Base-by-base conservation (phyloP, 2,888 invertebrate species). In the Panzeria rudis region DNA sequence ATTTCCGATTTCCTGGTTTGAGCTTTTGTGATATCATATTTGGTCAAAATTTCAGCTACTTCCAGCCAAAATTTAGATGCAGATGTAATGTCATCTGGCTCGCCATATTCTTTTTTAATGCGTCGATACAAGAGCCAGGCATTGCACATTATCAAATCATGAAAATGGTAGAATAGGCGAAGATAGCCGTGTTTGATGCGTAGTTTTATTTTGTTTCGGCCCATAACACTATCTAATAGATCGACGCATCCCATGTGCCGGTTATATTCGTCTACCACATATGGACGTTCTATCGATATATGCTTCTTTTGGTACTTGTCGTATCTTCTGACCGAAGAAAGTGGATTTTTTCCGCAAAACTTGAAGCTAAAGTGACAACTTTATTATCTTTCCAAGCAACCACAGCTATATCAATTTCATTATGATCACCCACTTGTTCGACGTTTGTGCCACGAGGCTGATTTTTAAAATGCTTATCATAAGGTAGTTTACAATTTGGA, bases 391-490 rank as follows among this genome's bases (percentile, higher is more conserved):
- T 73, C 61, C 61, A 73, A 61, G 73, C 59, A 62, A 61, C 61
- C 17, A 47, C 61, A 20, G 73, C 50, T 47, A 61, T n/a, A 20
- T 75, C 75, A 75, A 20, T 38, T 15, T 50, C 62, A 50, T 75
- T 75, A 20, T 20, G 20, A 62, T 62, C 35, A 35, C 50, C 75
- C 5, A 75, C 75, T 25, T 75, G 50, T 62, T 75, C 75, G 62
- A 62, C 20, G 23, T 50, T 62, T 32, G 35, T 50, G 35, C 62
- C 62, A 5, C 62, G 62, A 17, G 17, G 29, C 7, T 75, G 35
- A 35, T 75, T 75, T 75, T 62, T 75, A n/a, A 25, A 35, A 75
- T 1, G 3, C 50, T 75, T 75, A 54, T 75, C 62, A 17, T 62
- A 11, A 17, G 75, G 62, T 9, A 75, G 62, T 59, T 72, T 72